Evolutionary conservation across 2,888 invertebrate genomes (phyloP).

Genomic region (Athetis lepigone): DNA sequence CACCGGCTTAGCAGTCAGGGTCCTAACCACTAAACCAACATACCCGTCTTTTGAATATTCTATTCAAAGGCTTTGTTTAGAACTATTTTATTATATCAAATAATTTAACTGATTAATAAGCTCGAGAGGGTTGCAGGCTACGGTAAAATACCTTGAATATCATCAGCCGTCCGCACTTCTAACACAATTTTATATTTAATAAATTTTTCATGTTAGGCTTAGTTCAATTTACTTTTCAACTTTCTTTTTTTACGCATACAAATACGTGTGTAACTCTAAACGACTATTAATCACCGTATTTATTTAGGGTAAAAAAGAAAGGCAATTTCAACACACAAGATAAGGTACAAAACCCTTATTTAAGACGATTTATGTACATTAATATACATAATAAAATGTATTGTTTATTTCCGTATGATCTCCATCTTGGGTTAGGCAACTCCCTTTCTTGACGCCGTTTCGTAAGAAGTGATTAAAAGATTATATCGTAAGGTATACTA

Average conservation of each 20-base stretch:
- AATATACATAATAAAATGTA: slow-evolving; percentile 5
- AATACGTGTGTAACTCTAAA: not conserved
- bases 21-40: too few species aligned
- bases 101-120: too few species aligned
- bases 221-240: too few species aligned
- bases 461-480: slow-evolving; percentile 22
- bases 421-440: slow-evolving; percentile 2
- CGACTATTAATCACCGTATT: not conserved
- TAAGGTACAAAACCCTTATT: slow-evolving; percentile 16
- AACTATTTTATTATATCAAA: too few species aligned
- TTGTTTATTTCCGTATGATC: slow-evolving; percentile 17
- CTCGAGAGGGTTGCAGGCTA: too few species aligned
- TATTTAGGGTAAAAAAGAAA: not conserved
- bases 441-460: not conserved
- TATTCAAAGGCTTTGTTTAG: too few species aligned
- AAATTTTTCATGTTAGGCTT: too few species aligned
- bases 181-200: too few species aligned
- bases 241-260: not conserved
- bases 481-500: not conserved
- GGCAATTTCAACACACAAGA: slow-evolving; percentile 48
- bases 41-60: too few species aligned
- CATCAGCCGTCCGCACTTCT: too few species aligned
- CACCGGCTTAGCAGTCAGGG: too few species aligned
- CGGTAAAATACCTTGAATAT: too few species aligned
- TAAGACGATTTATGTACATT: slow-evolving; percentile 6